Evolutionary conservation across 1,140 invertebrate species (phyloP).

Genomic region (Eumaeus atala): DNA sequence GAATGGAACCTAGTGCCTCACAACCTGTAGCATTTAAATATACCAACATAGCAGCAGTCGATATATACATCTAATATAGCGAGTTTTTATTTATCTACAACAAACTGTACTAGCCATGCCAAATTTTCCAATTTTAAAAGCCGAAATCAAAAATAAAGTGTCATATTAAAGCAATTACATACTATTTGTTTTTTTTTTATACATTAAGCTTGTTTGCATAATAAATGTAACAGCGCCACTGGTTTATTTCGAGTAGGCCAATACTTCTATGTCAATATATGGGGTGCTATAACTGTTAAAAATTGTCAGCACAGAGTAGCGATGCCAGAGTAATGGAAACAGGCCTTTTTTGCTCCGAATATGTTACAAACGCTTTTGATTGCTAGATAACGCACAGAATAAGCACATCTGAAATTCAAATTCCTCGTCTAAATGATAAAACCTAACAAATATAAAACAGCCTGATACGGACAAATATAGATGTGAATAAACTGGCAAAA

Average conservation of each 20-base stretch:
- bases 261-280: too few species aligned
- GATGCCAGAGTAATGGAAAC: slow-evolving; percentile 5
- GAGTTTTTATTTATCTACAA: not conserved
- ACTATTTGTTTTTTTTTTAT: too few species aligned
- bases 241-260: too few species aligned
- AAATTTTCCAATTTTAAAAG: not conserved
- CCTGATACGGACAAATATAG: not conserved
- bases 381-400: slow-evolving; percentile 1
- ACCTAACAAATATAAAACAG: too few species aligned
- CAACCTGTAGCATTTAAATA: too few species aligned
- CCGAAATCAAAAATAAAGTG: too few species aligned
- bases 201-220: slow-evolving; percentile 10
- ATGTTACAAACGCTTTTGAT: not conserved
- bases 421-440: too few species aligned
- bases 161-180: too few species aligned
- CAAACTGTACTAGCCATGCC: not conserved
- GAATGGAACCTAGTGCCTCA: too few species aligned
- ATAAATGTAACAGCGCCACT: not conserved
- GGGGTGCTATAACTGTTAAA: not conserved
- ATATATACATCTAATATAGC: too few species aligned
- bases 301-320: not conserved
- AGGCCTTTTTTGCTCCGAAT: not conserved
- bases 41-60: too few species aligned
- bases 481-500: not conserved
- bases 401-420: not conserved